Evolutionary conservation across 2,797 vertebrate species (phyloP), one percentile per base, ranked within the genome.

Genomic region (Chiloscyllium punctatum): DNA sequence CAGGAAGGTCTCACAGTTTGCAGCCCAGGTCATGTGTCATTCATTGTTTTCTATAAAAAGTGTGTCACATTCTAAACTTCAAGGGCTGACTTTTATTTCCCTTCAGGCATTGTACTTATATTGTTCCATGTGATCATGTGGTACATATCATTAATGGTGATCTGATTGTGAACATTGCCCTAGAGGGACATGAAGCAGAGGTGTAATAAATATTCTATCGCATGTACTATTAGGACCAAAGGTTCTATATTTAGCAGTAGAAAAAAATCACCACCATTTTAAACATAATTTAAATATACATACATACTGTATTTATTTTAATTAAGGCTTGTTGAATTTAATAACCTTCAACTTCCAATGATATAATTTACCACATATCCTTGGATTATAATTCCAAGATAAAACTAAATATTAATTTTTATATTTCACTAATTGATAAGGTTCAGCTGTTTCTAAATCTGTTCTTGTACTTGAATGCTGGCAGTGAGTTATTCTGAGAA

Each of bases 1-100:
- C 90, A 92, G 90, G 66, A 92, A 68, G 68, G 66, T 69, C 90
- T 92, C 66, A 42, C 90, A 66, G 66, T 68, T 91, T 91, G 57
- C 88, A 91, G 33, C 88, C 62, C 69, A 92, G 90, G 90, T 92
- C 90, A 92, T 92, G n/a, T 92, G 90, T 92, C 62, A n/a, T 92
- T 92, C 90, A 92, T 92, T 92, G 90, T 92, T 92, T 92, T 92
- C 90, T 68, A 92, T 92, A 92, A 92, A 69, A 92, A 25, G 66
- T 92, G 37, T 77, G 51, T 74, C 94, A 95, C 71, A 57, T 95
- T 77, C 94, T 95, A 77, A 95, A 77, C 71, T 95, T 95, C 94
- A 74, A 95, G 69, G 94, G 48, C 71, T 95, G 48, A 33, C 33
- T 77, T 95, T 53, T 69, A 53, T 95, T 95, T 16, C 71, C 94